Conservation (phyloP, 1,140 invertebrate species). For the Maconellicoccus hirsutus region DNA sequence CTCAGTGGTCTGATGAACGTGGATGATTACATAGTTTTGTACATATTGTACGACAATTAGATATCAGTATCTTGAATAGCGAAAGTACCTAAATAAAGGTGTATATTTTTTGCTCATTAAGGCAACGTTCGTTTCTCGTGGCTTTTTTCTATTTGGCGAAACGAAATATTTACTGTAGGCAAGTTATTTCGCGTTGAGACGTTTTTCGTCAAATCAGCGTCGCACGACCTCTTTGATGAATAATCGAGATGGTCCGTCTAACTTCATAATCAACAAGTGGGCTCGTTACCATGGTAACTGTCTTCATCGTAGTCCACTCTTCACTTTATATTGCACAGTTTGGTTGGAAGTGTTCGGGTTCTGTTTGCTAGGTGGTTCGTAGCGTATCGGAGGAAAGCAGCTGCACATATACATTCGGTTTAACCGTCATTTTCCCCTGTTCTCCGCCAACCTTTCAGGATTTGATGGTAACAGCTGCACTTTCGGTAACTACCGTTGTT, state of each 20-base stretch:
- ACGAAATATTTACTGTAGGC: no score
- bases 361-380: slow-evolving; percentile 2
- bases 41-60: no score
- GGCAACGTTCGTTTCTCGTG: no score
- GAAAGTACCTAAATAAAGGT: no score
- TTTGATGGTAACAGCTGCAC: slow-evolving; percentile 7
- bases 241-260: neutral
- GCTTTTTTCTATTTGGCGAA: no score
- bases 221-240: neutral
- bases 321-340: neutral
- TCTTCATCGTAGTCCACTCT: neutral
- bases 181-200: no score
- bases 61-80: no score
- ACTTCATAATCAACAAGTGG: slow-evolving; percentile 8
- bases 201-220: no score
- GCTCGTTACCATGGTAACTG: neutral
- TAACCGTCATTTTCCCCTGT: slow-evolving; percentile 2
- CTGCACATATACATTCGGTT: neutral
- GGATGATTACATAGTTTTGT: no score
- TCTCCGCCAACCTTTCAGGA: neutral
- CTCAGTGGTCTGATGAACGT: no score
- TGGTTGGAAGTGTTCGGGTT: neutral
- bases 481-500: slow-evolving; percentile 3
- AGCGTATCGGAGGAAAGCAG: neutral
- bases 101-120: no score